A percentile compares a stretch with the other conserved stretches of the same genome.
phyloP scores from a whole-genome alignment of 2,888 invertebrate genomes.

The Nomada lathburiana region DNA sequence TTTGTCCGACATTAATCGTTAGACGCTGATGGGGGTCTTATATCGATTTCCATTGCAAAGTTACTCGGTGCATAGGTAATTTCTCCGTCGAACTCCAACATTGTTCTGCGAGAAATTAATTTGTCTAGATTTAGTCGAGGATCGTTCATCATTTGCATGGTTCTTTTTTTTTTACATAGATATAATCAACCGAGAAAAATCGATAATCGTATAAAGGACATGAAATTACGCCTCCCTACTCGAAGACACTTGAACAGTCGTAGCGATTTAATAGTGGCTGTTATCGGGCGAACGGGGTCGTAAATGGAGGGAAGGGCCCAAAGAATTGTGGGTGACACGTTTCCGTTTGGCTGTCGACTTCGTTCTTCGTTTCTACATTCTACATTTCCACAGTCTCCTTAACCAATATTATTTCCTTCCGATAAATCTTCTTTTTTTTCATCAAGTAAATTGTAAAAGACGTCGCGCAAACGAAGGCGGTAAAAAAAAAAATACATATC shows the following conservation, averaged over 20 bases:
- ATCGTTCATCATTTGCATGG: too few species aligned
- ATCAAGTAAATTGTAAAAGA: too few species aligned
- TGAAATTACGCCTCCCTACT: not conserved
- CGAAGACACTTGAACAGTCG: not conserved
- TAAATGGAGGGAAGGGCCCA: not conserved
- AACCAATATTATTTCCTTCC: too few species aligned
- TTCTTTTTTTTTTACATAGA: too few species aligned
- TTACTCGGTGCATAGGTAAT: constrained; percentile 14
- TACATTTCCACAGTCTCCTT: too few species aligned
- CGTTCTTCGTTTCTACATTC: not conserved
- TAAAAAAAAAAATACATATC: too few species aligned
- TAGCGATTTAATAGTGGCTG: not conserved
- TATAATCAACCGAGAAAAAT: not conserved
- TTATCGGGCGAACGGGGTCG: not conserved
- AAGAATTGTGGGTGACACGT: not conserved
- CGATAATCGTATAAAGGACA: not conserved
- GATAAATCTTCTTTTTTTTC: too few species aligned
- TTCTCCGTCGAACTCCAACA: not conserved
- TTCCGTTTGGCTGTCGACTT: not conserved
- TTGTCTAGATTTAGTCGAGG: too few species aligned
- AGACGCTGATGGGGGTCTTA: not conserved
- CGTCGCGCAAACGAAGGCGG: too few species aligned
- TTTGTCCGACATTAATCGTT: not conserved
- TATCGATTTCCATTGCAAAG: not conserved
- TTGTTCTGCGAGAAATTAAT: not conserved